Conservation (phyloP, 2,888 invertebrate genomes). For the Meiosimyza platycephala region DNA sequence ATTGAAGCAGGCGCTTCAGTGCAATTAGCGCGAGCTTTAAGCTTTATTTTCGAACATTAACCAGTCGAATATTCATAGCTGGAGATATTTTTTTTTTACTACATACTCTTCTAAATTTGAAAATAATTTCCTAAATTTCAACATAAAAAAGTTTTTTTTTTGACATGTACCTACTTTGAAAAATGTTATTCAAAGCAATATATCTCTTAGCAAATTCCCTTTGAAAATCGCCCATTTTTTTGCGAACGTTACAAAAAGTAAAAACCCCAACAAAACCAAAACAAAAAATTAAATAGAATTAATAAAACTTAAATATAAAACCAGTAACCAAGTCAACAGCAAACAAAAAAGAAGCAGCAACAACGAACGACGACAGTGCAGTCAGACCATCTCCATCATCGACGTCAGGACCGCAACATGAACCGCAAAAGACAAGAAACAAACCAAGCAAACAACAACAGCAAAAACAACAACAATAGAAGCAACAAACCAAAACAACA, state of each 20-base stretch:
- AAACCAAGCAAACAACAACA: slow-evolving; percentile 1
- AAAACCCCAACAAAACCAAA: slow-evolving; percentile 19
- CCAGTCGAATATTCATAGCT: too few species aligned
- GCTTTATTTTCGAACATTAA: too few species aligned
- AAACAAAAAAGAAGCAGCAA: slow-evolving; percentile 1
- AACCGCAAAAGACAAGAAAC: slow-evolving; percentile 27
- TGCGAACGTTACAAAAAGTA: background rate
- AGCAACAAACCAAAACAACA: background rate
- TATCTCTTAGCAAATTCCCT: too few species aligned
- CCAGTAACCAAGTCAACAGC: slow-evolving; percentile 2
- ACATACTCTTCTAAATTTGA: too few species aligned
- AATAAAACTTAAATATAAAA: slow-evolving; percentile 18
- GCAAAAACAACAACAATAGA: slow-evolving; percentile 10
- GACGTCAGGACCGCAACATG: slow-evolving; percentile 22
- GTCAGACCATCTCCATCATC: slow-evolving; percentile 27
- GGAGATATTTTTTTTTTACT: too few species aligned
- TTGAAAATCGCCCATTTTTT: background rate
- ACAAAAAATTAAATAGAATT: slow-evolving; percentile 21
- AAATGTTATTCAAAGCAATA: too few species aligned
- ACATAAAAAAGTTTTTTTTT: too few species aligned
- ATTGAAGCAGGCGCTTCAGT: too few species aligned
- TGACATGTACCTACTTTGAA: too few species aligned
- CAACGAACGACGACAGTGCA: background rate
- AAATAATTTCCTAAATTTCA: too few species aligned
- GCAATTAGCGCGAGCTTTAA: too few species aligned